Evolutionary conservation across 1,140 invertebrate species (phyloP), one percentile per base, ranked within the genome.

Genomic region (Pogonognathellus flavescens): DNA sequence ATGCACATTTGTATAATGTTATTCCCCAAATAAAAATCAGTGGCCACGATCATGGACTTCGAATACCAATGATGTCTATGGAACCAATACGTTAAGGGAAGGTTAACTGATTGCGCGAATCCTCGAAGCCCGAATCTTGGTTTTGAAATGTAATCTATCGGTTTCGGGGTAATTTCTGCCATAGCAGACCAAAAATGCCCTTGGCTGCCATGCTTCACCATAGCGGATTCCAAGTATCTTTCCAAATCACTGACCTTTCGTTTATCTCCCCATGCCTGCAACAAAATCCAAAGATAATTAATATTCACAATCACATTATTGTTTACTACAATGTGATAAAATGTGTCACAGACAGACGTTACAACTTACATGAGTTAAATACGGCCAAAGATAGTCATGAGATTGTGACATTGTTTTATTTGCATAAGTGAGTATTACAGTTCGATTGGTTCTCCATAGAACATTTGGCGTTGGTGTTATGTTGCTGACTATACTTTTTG

Each of bases 11-110:
- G 82, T 49, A 96, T 93, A 13, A 96, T 91, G 90, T 96, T 94
- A 87, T 94, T 95, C 13, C 94, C 94, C 10, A 95, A 91, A 90
- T 95, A 95, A 90, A 95, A 96, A 90, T 96, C 95, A 1, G 93
- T 94, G 0, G 95, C 93, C 0, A 96, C 92, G 52, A 96, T 94
- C 88, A 95, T 96, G 5, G 66, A 53, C 14, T 84, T 72, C 7
- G 88, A 87, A 53, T 87, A 88, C 94, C 93, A 85, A 93, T 92
- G 6, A 92, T 90, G 89, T 93, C 92, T 93, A 93, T 95, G 89
- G 86, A 95, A 93, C 90, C 94, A 94, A 31, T 90, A 90, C 0
- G 94, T 95, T 13, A 85, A 91, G 86, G 94, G 93, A 60, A 92
- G 90, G 89, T 95, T 95, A 14, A 95, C 92, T 0, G 90, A 90